Evolutionary conservation across 2,888 invertebrate genomes (phyloP).

Genomic region (Sphaeridia pumilis): DNA sequence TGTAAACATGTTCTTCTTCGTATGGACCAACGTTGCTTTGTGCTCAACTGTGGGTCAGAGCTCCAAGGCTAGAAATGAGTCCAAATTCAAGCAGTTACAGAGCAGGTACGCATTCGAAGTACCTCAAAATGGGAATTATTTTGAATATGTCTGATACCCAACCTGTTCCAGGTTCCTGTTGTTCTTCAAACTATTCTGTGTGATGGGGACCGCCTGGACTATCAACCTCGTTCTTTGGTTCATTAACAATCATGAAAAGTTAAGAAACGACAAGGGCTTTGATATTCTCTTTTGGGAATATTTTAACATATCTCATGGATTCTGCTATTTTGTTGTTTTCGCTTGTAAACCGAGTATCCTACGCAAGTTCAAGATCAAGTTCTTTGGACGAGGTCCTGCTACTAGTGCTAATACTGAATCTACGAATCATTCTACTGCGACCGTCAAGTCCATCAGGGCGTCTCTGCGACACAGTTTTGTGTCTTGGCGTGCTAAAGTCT

Average conservation of each 20-base stretch:
- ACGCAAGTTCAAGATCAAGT: background rate
- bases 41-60: conserved; percentile 4
- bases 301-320: conserved; percentile 15
- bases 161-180: background rate
- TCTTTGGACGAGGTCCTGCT: too few species aligned
- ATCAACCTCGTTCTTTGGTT: conserved; percentile 10
- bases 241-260: background rate
- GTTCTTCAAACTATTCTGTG: conserved; percentile 13
- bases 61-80: background rate
- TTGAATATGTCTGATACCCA: background rate
- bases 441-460: too few species aligned
- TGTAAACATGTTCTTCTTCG: conserved; percentile 10
- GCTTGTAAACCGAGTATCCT: conserved; percentile 15
- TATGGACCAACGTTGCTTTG: conserved; percentile 6
- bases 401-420: too few species aligned
- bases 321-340: conserved; percentile 15
- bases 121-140: background rate
- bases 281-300: conserved; percentile 8
- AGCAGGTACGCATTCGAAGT: background rate
- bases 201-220: conserved; percentile 13
- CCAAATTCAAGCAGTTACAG: background rate
- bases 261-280: background rate
- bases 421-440: too few species aligned
- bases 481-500: too few species aligned
- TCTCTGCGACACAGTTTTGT: too few species aligned